Evolutionary conservation across 2,797 vertebrate species (phyloP).

Genomic region (Tapera naevia): DNA sequence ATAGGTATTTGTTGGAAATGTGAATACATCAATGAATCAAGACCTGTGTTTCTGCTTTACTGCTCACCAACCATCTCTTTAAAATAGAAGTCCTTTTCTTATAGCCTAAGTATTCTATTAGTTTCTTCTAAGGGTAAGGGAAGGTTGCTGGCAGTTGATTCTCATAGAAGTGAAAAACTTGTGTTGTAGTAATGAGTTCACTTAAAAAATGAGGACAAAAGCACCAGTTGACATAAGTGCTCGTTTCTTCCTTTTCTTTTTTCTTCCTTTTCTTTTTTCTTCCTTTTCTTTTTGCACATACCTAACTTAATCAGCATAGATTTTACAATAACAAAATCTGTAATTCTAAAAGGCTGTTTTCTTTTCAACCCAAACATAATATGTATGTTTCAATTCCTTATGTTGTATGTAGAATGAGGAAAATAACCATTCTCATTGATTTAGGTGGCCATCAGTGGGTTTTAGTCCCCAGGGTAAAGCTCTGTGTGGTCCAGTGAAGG

Average conservation of each 20-base stretch:
- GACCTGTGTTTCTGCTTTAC: constrained; percentile 46
- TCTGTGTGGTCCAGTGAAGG: constrained; percentile 69
- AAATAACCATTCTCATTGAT: constrained; percentile 31
- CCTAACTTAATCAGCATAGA: neutral
- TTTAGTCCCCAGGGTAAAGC: constrained; percentile 45
- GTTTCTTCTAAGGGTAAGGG: neutral
- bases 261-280: too few relatives aligned
- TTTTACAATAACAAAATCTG: neutral
- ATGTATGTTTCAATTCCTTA: neutral
- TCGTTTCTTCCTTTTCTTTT: neutral
- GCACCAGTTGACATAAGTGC: neutral
- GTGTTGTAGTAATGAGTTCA: neutral
- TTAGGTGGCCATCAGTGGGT: constrained; percentile 38
- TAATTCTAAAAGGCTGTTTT: neutral
- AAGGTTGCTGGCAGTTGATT: neutral
- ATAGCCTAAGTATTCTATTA: neutral
- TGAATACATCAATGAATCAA: constrained; percentile 63
- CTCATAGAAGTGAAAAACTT: neutral
- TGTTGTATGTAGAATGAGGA: neutral
- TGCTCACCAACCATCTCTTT: constrained; percentile 39
- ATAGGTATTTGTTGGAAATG: constrained; percentile 48
- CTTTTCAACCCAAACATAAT: neutral
- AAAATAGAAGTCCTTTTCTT: constrained; percentile 10
- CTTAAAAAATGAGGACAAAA: neutral
- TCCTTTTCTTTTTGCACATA: neutral